These are phyloP conservation scores for Heteromyza rotundicornis DNA, from an alignment of 2,888 invertebrate genomes.

Conservation along the genomic window DNA sequence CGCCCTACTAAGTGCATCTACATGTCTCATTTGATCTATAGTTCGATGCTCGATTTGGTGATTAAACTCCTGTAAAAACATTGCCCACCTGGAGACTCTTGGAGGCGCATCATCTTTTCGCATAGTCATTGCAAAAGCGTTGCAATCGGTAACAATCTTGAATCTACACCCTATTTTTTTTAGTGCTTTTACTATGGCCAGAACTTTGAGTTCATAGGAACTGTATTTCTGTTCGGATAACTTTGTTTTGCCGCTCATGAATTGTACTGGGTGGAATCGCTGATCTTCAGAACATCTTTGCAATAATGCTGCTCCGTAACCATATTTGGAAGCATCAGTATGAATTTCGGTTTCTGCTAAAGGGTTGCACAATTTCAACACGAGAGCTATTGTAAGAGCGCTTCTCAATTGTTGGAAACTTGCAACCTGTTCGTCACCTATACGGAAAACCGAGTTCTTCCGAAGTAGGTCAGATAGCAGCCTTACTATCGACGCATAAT, in stretches of 20 bases:
- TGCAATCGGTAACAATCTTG: constrained; percentile 35
- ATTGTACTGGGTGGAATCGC: constrained; percentile 25
- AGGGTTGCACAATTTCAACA: constrained; percentile 28
- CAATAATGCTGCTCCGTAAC: constrained; percentile 32
- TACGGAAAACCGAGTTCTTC: constrained; percentile 31
- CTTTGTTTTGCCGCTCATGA: constrained; percentile 29
- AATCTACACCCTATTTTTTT: constrained; percentile 36
- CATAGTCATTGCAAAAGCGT: constrained; percentile 33
- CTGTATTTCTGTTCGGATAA: constrained; percentile 25
- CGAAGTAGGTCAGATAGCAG: constrained; percentile 26
- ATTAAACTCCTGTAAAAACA: too few relatives aligned
- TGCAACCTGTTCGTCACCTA: constrained; percentile 17
- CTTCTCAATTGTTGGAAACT: constrained; percentile 27
- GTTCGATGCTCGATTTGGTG: too few relatives aligned
- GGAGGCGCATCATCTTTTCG: constrained; percentile 24
- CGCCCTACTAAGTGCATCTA: too few relatives aligned
- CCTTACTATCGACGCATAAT: constrained; percentile 9
- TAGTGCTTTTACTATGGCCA: constrained; percentile 39
- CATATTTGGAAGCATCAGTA: constrained; percentile 33
- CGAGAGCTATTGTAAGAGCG: constrained; percentile 25
- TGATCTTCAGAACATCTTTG: constrained; percentile 29
- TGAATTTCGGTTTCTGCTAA: constrained; percentile 32
- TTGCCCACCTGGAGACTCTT: constrained; percentile 30
- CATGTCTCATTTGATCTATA: too few relatives aligned
- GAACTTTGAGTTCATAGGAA: constrained; percentile 41